Evolutionary conservation across 2,113 vertebrate species (phyloP), one percentile per base, ranked within the genome.

Genomic region (Cranoglanis bouderius): DNA sequence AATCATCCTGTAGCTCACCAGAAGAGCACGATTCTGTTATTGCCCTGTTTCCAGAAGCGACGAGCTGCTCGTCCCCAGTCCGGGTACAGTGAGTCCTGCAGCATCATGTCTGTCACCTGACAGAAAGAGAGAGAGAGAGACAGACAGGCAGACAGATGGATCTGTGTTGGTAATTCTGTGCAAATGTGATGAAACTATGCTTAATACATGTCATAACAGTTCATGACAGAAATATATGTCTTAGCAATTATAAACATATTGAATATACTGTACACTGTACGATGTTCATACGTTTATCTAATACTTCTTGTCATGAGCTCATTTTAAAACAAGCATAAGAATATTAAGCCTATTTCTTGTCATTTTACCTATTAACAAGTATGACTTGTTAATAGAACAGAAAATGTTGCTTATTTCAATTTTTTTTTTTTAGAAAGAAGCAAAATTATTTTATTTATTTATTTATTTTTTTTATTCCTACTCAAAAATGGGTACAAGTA

Each of bases 71-170:
- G 98, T 55, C 97, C 98, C 98, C 98, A 99, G 26, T 97, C 96
- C 88, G 98, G 98, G 82, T 99, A 99, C 32, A 97, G 95, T 57
- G 97, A 96, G 91, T 99, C 98, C 92, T 99, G 98, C 85, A 99
- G 97, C 98, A 99, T 99, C 98, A 99, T 99, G 87, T 99, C 98
- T 13, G 98, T 99, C 91, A 99, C 98, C 98, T 99, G 59, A 78
- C 46, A 80, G 57, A 82, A 46, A 84, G 35, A 38, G 18, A 55
- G 32, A 57, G 32, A 55, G 18, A 35, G 51, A 57, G 53, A 82
- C 18, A 38, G 32, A 40, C 9, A 59, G 53, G 35, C n/a, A 32
- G 74, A 9, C 6, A 88, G 84, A 32, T 75, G 43, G 80, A 57
- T 55, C 32, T 16, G 82, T 46, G 32, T 77, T 43, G 70, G 65